Conservation (phyloP, 2,888 invertebrate species). For the Hemistola chrysoprasaria region DNA sequence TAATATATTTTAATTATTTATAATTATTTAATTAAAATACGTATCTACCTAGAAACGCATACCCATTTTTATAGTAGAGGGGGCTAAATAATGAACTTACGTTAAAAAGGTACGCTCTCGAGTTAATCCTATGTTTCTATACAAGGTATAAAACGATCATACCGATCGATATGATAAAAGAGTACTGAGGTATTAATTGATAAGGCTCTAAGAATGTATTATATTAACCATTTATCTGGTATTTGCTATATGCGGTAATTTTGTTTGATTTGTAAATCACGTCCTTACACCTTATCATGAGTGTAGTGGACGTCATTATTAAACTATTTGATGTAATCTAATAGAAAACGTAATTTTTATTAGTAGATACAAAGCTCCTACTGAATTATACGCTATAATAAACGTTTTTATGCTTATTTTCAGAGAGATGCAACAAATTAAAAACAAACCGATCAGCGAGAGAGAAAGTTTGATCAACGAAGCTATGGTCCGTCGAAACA, state of each 20-base stretch:
- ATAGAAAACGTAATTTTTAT: background rate
- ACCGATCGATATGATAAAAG: constrained; percentile 48
- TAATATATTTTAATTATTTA: no score
- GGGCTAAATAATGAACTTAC: no score
- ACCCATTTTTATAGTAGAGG: no score
- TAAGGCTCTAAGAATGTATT: constrained; percentile 45
- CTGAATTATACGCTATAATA: no score
- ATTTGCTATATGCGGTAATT: constrained; percentile 50
- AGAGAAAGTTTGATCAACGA: constrained; percentile 76
- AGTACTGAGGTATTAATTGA: constrained; percentile 46
- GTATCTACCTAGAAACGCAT: no score
- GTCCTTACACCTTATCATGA: constrained; percentile 18
- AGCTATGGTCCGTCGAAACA: constrained; percentile 81
- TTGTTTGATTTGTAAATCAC: constrained; percentile 38
- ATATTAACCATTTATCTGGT: constrained; percentile 44
- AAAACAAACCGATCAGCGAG: constrained; percentile 70
- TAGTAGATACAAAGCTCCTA: background rate
- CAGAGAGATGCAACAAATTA: constrained; percentile 81
- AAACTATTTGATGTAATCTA: constrained; percentile 5
- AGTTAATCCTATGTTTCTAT: constrained; percentile 2
- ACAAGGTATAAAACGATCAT: constrained; percentile 38
- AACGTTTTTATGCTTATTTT: constrained; percentile 25
- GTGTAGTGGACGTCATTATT: constrained; percentile 13
- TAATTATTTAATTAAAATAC: no score
- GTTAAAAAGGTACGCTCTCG: no score